These are phyloP conservation scores for Drosophila persimilis DNA, from an alignment of 1,140 invertebrate species.

Conservation along the genomic window DNA sequence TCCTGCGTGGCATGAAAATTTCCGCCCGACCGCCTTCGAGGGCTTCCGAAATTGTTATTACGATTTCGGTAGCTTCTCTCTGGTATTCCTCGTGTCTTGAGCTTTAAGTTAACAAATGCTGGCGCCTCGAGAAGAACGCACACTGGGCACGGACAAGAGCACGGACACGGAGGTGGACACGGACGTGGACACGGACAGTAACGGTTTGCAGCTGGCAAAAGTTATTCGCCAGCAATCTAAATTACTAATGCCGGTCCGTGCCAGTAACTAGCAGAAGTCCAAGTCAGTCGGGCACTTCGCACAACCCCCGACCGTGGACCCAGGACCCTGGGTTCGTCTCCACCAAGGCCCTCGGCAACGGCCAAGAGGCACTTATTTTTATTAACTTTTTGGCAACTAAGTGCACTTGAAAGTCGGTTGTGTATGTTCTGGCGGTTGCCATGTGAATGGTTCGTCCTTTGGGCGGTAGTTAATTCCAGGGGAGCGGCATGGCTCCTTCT, in stretches of 20 bases:
- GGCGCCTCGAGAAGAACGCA: too few relatives aligned
- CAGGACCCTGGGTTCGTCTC: conserved; percentile 25
- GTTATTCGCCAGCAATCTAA: conserved; percentile 60
- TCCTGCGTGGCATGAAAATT: conserved; percentile 48
- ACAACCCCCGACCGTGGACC: conserved; percentile 3
- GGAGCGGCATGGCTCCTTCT: not conserved
- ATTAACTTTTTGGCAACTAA: conserved; percentile 75
- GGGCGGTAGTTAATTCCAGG: not conserved
- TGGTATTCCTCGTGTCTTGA: conserved; percentile 37
- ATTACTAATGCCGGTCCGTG: conserved; percentile 50
- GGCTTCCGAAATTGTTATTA: conserved; percentile 46
- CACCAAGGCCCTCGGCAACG: conserved; percentile 46
- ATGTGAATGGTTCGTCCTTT: conserved; percentile 32
- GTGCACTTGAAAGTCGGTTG: conserved; percentile 68
- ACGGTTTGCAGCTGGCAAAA: conserved; percentile 53
- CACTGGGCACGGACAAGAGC: too few relatives aligned
- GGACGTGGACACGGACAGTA: conserved; percentile 2
- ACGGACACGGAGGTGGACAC: not conserved
- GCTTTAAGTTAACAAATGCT: conserved; percentile 29
- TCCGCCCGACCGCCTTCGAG: conserved; percentile 52
- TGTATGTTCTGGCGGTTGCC: conserved; percentile 35
- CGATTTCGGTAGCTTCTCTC: conserved; percentile 31
- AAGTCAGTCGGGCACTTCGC: conserved; percentile 45
- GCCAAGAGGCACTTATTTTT: conserved; percentile 77
- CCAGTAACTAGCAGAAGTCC: conserved; percentile 38